Evolutionary conservation across 92 coral and sea anemone genomes (phyloP), one percentile per base, ranked within the genome.

Genomic region (Phenganax subtilis): DNA sequence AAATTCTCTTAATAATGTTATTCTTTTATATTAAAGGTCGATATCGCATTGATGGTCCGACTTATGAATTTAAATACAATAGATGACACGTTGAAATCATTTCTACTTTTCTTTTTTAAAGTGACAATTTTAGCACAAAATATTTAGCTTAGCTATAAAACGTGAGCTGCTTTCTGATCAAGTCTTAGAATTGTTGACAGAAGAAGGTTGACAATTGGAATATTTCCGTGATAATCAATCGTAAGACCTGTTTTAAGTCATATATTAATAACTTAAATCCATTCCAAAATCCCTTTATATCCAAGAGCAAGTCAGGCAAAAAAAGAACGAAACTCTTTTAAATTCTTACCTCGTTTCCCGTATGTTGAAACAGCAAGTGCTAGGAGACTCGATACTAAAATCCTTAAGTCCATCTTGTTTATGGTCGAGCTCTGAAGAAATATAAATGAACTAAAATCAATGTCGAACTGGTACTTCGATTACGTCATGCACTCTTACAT

Each of bases 391-490:
- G 63, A 64, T 61, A 79, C 74, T 79, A 79, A 47, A 65, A 79
- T 47, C 29, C 83, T 47, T 29, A 79, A 63, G 56, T 79, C 83
- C 83, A 79, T 79, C 74, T 79, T 79, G 61, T n/a, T 14, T 60
- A 25, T 37, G 83, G 73, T 60, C 73, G 55, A 79, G 83, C 83
- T 51, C 83, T 79, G 75, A 52, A 64, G 63, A 37, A 79, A 79
- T 61, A 67, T 61, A 79, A 51, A 64, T 79, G 37, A 8, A 79
- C 12, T 65, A 57, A 79, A 8, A 61, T 79, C 51, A 51, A 17
- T 61, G 29, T 11, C 74, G 25, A 55, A 65, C 83, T 79, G 83
- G 83, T 79, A 63, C 74, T 62, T 15, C 51, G 53, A 64, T 79
- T 64, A 62, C 83, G 83, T 79, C 83, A 79, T 77, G 65, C 73